phyloP scores from a whole-genome alignment of 2,888 invertebrate genomes.

The Dicyrtoma fusca region DNA sequence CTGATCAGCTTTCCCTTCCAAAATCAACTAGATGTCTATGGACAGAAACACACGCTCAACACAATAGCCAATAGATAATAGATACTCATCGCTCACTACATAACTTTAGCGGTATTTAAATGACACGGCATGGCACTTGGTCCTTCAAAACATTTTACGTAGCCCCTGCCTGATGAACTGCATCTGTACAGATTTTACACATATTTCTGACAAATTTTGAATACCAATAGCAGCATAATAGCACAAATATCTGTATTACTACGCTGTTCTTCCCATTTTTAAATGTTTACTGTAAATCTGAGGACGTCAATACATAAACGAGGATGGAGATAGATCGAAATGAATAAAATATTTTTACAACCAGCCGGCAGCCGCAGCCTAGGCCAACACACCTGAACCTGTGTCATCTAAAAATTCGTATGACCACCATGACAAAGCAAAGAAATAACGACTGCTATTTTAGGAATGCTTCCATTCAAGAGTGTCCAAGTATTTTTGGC shows the following conservation, averaged over 20 bases:
- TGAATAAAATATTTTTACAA: too few species aligned
- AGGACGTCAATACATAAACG: too few species aligned
- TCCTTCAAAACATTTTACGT: not conserved
- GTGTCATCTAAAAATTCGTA: not conserved
- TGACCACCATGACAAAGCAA: constrained; percentile 15
- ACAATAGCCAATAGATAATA: not conserved
- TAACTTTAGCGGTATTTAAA: not conserved
- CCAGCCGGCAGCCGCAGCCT: too few species aligned
- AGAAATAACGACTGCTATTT: constrained; percentile 6
- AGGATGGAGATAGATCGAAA: too few species aligned
- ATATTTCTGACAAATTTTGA: too few species aligned
- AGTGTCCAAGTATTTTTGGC: constrained; percentile 21
- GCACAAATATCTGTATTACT: too few species aligned
- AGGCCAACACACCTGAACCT: constrained; percentile 2
- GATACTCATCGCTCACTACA: too few species aligned
- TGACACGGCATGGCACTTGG: not conserved
- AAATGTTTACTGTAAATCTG: too few species aligned
- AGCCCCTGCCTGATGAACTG: not conserved
- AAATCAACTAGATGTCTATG: constrained; percentile 17
- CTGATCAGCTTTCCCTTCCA: constrained; percentile 33
- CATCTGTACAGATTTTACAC: too few species aligned
- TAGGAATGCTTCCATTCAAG: constrained; percentile 25
- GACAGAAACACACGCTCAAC: constrained; percentile 20
- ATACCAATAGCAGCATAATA: too few species aligned
- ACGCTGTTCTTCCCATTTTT: not conserved